Evolutionary conservation across 2,888 invertebrate species (phyloP).

Genomic region (Eupsilia transversa): DNA sequence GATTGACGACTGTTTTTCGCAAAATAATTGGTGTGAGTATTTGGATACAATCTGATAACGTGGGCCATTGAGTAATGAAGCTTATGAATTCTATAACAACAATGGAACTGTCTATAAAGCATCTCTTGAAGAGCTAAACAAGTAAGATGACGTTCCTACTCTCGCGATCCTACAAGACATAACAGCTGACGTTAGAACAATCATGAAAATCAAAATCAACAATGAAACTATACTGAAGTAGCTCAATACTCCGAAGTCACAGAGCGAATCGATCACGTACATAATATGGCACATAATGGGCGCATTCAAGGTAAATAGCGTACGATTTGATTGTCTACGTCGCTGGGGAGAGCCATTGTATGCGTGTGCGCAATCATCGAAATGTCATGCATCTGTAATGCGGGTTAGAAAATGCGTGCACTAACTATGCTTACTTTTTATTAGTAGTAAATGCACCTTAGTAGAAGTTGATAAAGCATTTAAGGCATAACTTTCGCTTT

Average conservation of each 20-base stretch:
- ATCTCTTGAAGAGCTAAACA: neutral
- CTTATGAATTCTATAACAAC: neutral
- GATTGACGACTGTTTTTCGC: no score
- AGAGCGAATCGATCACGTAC: constrained; percentile 74
- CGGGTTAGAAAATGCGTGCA: constrained; percentile 25
- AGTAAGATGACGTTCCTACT: neutral
- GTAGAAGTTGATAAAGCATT: constrained; percentile 7
- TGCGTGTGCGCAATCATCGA: constrained; percentile 58
- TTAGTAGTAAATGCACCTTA: neutral
- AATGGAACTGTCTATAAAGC: neutral
- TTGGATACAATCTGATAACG: no score
- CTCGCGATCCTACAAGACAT: neutral
- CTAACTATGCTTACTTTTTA: neutral
- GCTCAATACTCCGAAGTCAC: constrained; percentile 38
- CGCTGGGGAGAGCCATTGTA: constrained; percentile 69
- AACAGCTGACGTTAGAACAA: constrained; percentile 15
- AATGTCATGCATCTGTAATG: constrained; percentile 60
- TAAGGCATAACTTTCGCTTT: constrained; percentile 32
- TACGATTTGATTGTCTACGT: constrained; percentile 67
- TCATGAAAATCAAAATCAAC: constrained; percentile 33
- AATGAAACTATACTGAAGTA: constrained; percentile 35
- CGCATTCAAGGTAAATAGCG: constrained; percentile 73
- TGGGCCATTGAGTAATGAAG: no score
- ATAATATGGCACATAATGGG: constrained; percentile 69
- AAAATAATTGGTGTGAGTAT: no score